A percentile compares a stretch with the other conserved stretches of the same genome.
phyloP scores from a whole-genome alignment of 2,888 invertebrate species.

The Pyrrhia umbra region DNA sequence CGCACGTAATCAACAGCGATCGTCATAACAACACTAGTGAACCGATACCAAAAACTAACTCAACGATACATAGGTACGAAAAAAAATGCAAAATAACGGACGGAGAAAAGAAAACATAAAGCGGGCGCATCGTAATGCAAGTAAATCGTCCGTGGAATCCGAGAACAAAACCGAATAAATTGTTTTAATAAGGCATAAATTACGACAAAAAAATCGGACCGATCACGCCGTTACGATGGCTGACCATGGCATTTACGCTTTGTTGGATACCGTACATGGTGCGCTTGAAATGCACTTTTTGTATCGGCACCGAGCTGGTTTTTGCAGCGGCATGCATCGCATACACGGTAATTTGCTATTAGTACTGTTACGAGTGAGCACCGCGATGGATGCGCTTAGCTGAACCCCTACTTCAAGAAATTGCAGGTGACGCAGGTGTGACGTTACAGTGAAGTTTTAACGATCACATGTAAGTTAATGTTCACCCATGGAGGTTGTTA shows the following conservation, averaged over 20 bases:
- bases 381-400: constrained; percentile 67
- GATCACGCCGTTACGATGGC: constrained; percentile 86
- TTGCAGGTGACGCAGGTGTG: constrained; percentile 54
- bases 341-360: constrained; percentile 71
- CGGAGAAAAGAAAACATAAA: constrained; percentile 79
- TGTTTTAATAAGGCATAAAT: constrained; percentile 88
- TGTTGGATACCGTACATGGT: constrained; percentile 81
- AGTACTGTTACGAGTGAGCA: constrained; percentile 72
- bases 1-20: constrained; percentile 46
- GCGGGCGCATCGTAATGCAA: constrained; percentile 74
- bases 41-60: constrained; percentile 50
- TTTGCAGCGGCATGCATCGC: constrained; percentile 68
- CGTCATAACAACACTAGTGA: constrained; percentile 55
- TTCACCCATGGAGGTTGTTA: constrained; percentile 55
- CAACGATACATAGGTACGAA: constrained; percentile 48
- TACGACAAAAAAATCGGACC: constrained; percentile 78
- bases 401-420: constrained; percentile 53
- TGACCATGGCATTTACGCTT: constrained; percentile 90
- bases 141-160: constrained; percentile 85
- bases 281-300: constrained; percentile 83
- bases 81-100: constrained; percentile 81
- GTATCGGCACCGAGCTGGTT: constrained; percentile 65
- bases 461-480: constrained; percentile 53
- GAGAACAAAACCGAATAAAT: constrained; percentile 85
- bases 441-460: constrained; percentile 52